Evolutionary conservation across 2,797 vertebrate genomes (phyloP).

Genomic region (Enteromius argenteus): DNA sequence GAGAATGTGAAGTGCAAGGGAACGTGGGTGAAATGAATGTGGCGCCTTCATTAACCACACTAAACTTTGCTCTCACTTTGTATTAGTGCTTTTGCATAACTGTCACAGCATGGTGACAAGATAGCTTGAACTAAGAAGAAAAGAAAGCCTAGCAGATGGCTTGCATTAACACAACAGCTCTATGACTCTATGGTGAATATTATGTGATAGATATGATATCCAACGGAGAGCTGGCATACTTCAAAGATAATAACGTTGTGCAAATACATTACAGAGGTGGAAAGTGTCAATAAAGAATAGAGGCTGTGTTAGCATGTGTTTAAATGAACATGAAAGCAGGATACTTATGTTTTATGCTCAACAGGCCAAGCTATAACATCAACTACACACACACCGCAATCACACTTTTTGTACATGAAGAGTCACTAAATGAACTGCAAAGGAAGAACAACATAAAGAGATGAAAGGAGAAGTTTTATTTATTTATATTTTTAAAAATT

Average conservation of each 20-base stretch:
- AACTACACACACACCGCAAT: slow-evolving; percentile 30
- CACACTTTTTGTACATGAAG: background rate
- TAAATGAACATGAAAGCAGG: slow-evolving; percentile 28
- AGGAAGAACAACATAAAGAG: background rate
- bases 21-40: slow-evolving; percentile 38
- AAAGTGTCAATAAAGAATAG: slow-evolving; percentile 44
- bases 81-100: slow-evolving; percentile 42
- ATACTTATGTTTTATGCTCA: slow-evolving; percentile 50
- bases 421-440: background rate
- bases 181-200: slow-evolving; percentile 31
- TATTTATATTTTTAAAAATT: background rate
- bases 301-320: slow-evolving; percentile 36
- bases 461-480: background rate
- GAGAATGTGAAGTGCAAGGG: background rate
- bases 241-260: slow-evolving; percentile 8
- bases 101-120: slow-evolving; percentile 53
- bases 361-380: slow-evolving; percentile 60
- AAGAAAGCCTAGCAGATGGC: slow-evolving; percentile 51
- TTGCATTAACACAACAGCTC: slow-evolving; percentile 48
- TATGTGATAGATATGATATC: slow-evolving; percentile 41
- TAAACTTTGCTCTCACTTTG: slow-evolving; percentile 42
- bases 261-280: slow-evolving; percentile 28
- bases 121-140: slow-evolving; percentile 45
- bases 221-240: slow-evolving; percentile 26
- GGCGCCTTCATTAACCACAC: slow-evolving; percentile 37